phyloP scores from a whole-genome alignment of 2,888 invertebrate genomes.

The Altica lythri region DNA sequence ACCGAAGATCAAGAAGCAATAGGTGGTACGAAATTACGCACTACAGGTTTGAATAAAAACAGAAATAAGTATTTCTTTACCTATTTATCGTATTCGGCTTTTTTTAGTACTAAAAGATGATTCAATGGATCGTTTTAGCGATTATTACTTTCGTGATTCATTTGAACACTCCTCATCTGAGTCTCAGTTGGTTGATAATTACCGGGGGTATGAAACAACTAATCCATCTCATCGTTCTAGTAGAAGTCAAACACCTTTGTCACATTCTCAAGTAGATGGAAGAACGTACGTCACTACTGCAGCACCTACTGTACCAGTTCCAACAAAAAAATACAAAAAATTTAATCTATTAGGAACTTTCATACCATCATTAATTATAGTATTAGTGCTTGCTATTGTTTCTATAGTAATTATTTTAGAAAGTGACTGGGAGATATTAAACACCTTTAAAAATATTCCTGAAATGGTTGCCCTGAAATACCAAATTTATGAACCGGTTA shows the following conservation, averaged over 20 bases:
- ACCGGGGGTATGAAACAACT: constrained; percentile 53
- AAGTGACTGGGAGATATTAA: constrained; percentile 75
- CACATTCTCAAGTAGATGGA: constrained; percentile 54
- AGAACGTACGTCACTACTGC: constrained; percentile 50
- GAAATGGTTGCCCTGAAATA: constrained; percentile 76
- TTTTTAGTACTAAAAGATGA: constrained; percentile 55
- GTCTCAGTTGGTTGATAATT: constrained; percentile 66
- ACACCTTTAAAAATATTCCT: constrained; percentile 72
- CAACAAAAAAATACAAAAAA: constrained; percentile 54
- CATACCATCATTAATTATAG: constrained; percentile 77
- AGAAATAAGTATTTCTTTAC: background rate
- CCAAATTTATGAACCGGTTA: constrained; percentile 83
- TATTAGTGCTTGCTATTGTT: constrained; percentile 70
- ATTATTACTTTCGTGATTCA: constrained; percentile 76
- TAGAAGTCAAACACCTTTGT: constrained; percentile 59
- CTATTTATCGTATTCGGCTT: background rate
- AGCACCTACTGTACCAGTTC: constrained; percentile 31
- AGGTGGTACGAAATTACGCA: constrained; percentile 52
- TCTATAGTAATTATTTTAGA: constrained; percentile 76
- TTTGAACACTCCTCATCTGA: constrained; percentile 81
- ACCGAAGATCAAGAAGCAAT: constrained; percentile 69
- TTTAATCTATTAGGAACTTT: constrained; percentile 74
- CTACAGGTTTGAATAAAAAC: constrained; percentile 27
- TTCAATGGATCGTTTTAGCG: constrained; percentile 60
- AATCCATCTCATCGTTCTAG: constrained; percentile 59